A percentile compares a stretch with the other conserved stretches of the same genome.
Conservation (phyloP, 2,113 vertebrate species). For the Cyanoderma ruficeps region DNA sequence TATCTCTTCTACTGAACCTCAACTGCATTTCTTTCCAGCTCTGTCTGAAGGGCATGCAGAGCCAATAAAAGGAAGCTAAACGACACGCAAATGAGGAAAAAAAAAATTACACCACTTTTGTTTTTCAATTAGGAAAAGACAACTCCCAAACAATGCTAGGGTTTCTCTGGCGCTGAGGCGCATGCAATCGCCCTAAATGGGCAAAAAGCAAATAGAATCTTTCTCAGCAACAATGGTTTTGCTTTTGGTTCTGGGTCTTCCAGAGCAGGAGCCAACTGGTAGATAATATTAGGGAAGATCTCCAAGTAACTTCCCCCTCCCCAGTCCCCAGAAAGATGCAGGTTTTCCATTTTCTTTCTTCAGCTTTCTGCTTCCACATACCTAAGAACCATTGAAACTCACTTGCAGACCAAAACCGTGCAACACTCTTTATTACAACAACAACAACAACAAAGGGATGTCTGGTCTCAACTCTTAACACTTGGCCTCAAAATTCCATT, state of each 20-base stretch:
- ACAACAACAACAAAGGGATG: background rate
- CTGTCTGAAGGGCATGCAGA: background rate
- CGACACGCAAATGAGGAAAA: background rate
- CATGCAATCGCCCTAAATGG: background rate
- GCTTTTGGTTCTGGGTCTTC: background rate
- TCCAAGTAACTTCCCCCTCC: background rate
- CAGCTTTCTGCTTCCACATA: background rate
- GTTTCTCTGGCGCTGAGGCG: background rate
- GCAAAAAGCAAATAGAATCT: background rate
- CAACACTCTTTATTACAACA: background rate
- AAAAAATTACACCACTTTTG: conserved; percentile 20
- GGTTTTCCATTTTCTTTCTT: background rate
- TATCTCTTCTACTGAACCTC: background rate
- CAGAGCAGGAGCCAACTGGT: background rate
- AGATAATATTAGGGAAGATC: background rate
- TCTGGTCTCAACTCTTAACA: background rate
- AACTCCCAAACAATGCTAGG: conserved; percentile 8
- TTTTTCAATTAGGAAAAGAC: conserved; percentile 52
- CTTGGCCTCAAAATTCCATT: background rate
- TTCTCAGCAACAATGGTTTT: background rate
- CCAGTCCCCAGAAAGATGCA: background rate
- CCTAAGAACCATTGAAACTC: background rate
- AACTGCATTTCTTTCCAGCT: background rate
- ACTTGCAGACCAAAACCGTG: background rate
- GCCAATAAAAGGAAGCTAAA: conserved; percentile 23